Base-by-base conservation (phyloP, 64 coral and sea anemone species). In the Pocillopora damicornis region DNA sequence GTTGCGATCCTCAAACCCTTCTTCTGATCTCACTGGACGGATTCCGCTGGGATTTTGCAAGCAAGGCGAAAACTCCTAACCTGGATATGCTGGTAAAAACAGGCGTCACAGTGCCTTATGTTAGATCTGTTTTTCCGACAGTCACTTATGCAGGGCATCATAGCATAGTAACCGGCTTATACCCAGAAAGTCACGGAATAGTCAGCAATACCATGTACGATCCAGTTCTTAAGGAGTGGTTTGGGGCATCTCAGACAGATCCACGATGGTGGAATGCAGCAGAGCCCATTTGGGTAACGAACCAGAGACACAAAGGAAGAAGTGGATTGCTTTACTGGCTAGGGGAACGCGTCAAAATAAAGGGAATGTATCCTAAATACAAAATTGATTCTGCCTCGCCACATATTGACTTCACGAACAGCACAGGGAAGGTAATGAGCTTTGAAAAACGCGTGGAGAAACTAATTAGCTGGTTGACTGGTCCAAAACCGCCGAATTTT, bases 1-100 rank as follows among this genome's bases (percentile, higher is more conserved):
- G 13, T 22, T 58, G 64, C 25, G 11, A 23, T 4, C 64, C 64
- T 22, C 82, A 86, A 74, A 15, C 64, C 3, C 7, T 92, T 63
- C 81, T 98, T 35, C 74, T 98, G 25, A 95, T 98, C 23, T 98
- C 96, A n/a, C 73, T 95, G 25, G 96, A 98, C 67, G 89, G 93
- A 34, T 98, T 98, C 80, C 79, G 96, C 5, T 98, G 96, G 96
- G 93, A 98, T 83, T 98, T 92, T 60, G 76, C 88, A 18, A 37
- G 75, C 62, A 92, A 87, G 66, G 81, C 90, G 1, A 5, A 86
- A 22, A 95, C 96, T 12, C 96, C 96, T 4, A 76, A 95, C 59
- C 67, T 98, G 42, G 89, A 98, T 60, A 90, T 89, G 23, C 76
- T 98, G 13, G 78, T 67, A 30, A 87, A 90, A 38, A 89, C 87